Evolutionary conservation across 2,888 invertebrate species (phyloP).

Genomic region (Sinelater perroti): DNA sequence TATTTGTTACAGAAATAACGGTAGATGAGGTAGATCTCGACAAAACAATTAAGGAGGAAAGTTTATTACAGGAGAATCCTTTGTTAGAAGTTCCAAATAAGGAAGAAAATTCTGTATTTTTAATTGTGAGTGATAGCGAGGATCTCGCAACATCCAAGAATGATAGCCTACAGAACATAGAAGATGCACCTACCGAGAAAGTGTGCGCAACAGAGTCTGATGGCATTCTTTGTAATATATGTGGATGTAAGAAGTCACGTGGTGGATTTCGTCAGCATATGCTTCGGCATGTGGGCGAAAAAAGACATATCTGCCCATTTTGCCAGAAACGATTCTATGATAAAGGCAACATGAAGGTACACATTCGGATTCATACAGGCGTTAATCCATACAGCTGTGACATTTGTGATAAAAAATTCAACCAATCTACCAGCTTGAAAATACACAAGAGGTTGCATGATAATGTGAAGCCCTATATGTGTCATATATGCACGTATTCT

Average conservation of each 20-base stretch:
- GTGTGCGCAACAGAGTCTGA: no score
- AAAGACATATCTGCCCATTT: slow-evolving; percentile 12
- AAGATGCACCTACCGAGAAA: no score
- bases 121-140: no score
- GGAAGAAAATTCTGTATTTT: no score
- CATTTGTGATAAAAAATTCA: slow-evolving; percentile 44
- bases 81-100: no score
- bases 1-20: no score
- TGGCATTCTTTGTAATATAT: slow-evolving; percentile 25
- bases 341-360: slow-evolving; percentile 23
- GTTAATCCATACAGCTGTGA: slow-evolving; percentile 36
- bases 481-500: slow-evolving; percentile 41
- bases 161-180: no score
- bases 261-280: slow-evolving; percentile 18
- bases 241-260: slow-evolving; percentile 23
- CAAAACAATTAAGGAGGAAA: no score
- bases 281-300: slow-evolving; percentile 13
- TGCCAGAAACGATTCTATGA: slow-evolving; percentile 21
- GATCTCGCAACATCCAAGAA: no score
- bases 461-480: slow-evolving; percentile 47
- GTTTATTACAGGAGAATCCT: no score
- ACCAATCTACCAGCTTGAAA: slow-evolving; percentile 43
- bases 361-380: slow-evolving; percentile 21
- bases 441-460: slow-evolving; percentile 47
- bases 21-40: no score